Percentiles rank a stretch among this genome's conserved stretches.
These are phyloP conservation scores for Centrocercus urophasianus DNA, from an alignment of 2,113 vertebrate species.

Conservation along the genomic window DNA sequence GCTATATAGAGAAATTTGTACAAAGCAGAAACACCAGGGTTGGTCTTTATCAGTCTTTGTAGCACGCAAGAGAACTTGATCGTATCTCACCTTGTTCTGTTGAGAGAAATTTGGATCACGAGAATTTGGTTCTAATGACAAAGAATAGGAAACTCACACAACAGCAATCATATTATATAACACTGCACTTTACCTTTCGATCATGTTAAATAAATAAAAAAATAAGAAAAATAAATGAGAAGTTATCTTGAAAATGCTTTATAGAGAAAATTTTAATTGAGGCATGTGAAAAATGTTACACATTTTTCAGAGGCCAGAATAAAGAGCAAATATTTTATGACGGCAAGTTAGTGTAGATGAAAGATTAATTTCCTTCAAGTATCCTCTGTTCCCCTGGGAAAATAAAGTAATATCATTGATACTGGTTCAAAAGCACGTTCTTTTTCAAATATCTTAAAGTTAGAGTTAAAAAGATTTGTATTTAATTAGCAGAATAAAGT, in stretches of 20 bases:
- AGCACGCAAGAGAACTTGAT: neutral
- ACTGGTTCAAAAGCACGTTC: constrained; percentile 49
- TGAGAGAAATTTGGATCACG: neutral
- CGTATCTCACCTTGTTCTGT: neutral
- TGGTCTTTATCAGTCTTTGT: neutral
- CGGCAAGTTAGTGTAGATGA: neutral
- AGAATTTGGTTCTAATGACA: neutral
- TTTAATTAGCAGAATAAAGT: constrained; percentile 58
- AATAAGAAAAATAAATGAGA: neutral
- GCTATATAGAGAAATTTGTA: neutral
- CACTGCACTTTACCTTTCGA: neutral
- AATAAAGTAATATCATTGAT: constrained; percentile 45
- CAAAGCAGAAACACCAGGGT: neutral
- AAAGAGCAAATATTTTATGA: neutral
- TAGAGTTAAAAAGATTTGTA: neutral
- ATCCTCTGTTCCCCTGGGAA: constrained; percentile 12
- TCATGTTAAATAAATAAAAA: neutral
- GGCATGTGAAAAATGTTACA: neutral
- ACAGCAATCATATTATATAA: neutral
- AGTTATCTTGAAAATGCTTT: neutral
- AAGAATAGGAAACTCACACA: neutral
- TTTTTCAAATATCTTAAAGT: constrained; percentile 55
- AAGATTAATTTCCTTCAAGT: constrained; percentile 43
- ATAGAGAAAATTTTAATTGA: neutral
- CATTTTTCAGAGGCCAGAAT: neutral